Evolutionary conservation across 2,888 invertebrate genomes (phyloP), one percentile per base, ranked within the genome.

Genomic region (Microctonus aethiopoides): DNA sequence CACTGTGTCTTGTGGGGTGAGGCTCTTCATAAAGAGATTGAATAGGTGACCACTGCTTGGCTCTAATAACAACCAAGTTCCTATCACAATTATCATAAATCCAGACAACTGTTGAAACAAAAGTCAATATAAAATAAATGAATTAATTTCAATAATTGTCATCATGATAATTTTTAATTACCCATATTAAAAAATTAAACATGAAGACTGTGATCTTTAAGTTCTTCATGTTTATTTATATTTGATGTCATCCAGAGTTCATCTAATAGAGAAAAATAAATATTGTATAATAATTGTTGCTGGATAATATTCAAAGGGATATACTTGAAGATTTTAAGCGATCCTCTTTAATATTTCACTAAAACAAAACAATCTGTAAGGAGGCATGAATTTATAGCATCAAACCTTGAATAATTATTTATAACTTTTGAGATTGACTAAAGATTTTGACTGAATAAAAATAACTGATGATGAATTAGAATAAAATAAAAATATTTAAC

Each of bases 31-130:
- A 74, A 89, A 87, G 34, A 90, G 86, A 68, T 88, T 87, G 77
- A 89, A 86, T 72, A 89, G 86, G 73, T 88, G 84, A 32, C 85
- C 84, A 74, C 89, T 88, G 76, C 87, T 87, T 26, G 88, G 87
- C 75, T 90, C 89, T 71, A 89, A 86, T 34, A 89, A 82, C 72
- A 90, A 81, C 87, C 88, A 89, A 59, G 88, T 87, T 20, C 90
- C 90, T 61, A 89, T 84, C 56, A 88, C 88, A 67, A 90, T 85
- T 72, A 90, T 84, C 69, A 87, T 88, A 72, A 88, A 88, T 66
- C 90, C 90, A 16, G 89, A 88, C 72, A 89, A 81, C 90, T 90
- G 81, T 61, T 22, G 7, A n/a, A 32, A n/a, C n/a, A n/a, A n/a
- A n/a, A n/a, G n/a, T n/a, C n/a, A n/a, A n/a, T n/a, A n/a, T n/a